Percentiles rank a stretch among this genome's conserved stretches.
These are phyloP conservation scores for Phengaris arion DNA, from an alignment of 2,888 invertebrate species.

Conservation along the genomic window DNA sequence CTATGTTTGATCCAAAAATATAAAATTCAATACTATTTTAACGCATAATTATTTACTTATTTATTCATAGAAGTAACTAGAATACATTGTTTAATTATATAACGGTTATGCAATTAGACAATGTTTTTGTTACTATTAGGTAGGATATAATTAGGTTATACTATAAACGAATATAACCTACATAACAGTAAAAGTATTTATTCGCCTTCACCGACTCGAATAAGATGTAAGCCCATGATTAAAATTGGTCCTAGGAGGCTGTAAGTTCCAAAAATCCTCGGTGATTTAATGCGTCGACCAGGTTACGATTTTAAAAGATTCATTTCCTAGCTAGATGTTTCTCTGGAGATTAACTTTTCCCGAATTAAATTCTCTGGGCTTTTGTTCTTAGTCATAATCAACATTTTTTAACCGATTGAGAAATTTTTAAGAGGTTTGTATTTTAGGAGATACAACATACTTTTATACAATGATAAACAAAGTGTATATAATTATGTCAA, in stretches of 20 bases:
- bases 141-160: too few relatives aligned
- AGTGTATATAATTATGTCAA: too few relatives aligned
- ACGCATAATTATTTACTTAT: too few relatives aligned
- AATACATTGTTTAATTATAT: too few relatives aligned
- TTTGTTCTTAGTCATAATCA: constrained; percentile 13
- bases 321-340: constrained; percentile 33
- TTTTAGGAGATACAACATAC: not conserved
- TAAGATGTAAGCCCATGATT: constrained; percentile 51
- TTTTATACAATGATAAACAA: too few relatives aligned
- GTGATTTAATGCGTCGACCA: constrained; percentile 56
- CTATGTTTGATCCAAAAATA: too few relatives aligned
- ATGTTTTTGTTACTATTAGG: too few relatives aligned
- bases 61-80: too few relatives aligned
- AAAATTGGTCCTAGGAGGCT: constrained; percentile 53
- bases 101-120: too few relatives aligned
- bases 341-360: constrained; percentile 22
- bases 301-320: constrained; percentile 48
- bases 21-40: too few relatives aligned
- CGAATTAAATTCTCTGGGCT: not conserved
- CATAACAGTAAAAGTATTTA: not conserved
- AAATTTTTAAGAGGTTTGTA: not conserved
- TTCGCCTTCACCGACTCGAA: constrained; percentile 30
- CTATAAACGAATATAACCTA: too few relatives aligned
- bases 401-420: not conserved
- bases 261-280: constrained; percentile 59